Base-by-base conservation (phyloP, 2,888 invertebrate species). In the Dolichomitus sp. region DNA sequence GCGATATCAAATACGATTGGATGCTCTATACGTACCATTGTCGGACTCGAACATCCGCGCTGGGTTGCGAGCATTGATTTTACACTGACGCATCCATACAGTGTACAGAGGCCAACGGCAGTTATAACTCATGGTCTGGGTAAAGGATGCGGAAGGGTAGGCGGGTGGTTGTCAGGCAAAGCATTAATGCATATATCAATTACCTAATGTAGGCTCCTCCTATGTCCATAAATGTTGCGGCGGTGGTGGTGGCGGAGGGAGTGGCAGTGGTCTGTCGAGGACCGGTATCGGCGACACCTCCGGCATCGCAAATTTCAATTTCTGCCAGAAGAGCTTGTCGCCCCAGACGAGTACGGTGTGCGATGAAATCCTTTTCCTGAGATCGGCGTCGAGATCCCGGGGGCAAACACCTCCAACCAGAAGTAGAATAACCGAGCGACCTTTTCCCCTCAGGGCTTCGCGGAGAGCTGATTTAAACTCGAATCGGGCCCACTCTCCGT, bases 281-380 rank as follows among this genome's bases (percentile, higher is more conserved):
- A 92, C 91, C 59, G 92, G 92, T 81, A 93, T 87, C 30, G 92
- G 91, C 73, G 92, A 91, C 50, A 93, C 91, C 94, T 97, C 97
- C 81, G 98, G 98, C 96, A 99, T 96, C 75, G 98, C 97, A 92
- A 98, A 98, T 92, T 97, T 96, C 85, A 99, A 95, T 94, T 99
- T 99, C 93, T 98, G 98, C 99, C 99, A 99, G 95, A 99, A 99
- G 92, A 98, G 96, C 93, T 97, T 97, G 94, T 99, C 99, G 85
- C 98, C 98, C 97, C 98, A 98, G 94, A 98, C 97, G 92, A 99
- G 96, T 93, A 98, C 97, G 89, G 98, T 98, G 94, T 98, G 98
- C 83, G 98, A 97, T 91, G 98, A 97, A 91, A 99, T 95, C 94
- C 98, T 98, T 92, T 98, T 96, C 88, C 98, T 95, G 92, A 99